Base-by-base conservation (phyloP, 2,888 invertebrate genomes). In the Pilophorus perplexus region DNA sequence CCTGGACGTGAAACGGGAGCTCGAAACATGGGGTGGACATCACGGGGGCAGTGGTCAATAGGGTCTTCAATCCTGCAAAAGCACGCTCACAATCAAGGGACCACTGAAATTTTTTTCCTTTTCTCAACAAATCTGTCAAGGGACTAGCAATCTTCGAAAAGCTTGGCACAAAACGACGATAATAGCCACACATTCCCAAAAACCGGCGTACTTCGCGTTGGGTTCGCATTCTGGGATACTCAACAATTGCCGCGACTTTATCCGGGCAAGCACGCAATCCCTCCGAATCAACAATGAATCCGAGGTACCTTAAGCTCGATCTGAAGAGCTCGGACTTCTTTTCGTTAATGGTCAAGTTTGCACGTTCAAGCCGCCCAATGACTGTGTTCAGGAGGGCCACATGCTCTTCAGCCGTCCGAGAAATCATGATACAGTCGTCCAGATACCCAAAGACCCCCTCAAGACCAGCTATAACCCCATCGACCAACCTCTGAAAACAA, bases 131-230 rank as follows among this genome's bases (percentile, higher is more conserved):
- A n/a, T n/a, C n/a, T n/a, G n/a, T n/a, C n/a, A 3, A 18, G 0
- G 73, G 72, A 10, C 68, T 69, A 0, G 67, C 66, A 0, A 71
- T 25, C 0, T 70, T 68, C 0, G 73, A 69, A 33, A 72, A 72
- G 28, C 73, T 65, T 0, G 69, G 68, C 1, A 75, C 69, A 42
- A 74, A 74, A 0, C 71, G 68, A 0, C 74, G 68, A 40, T 71
- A 71, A 68, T 69, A 71, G 8, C 64, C 46, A 2, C 66, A 54
- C 27, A 66, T 55, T 1, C 71, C 71, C 16, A 42, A 12, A 28
- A 68, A 68, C 18, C 60, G 20, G 2, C 66, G 42, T n/a, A 68
- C 20, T 23, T 73, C 70, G 2, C 67, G 64, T 1, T 72, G 59
- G 37, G 46, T 55, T 5, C 10, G 55, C 2, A 62, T 60, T 4